Conservation (phyloP, 2,888 invertebrate species). For the Morpho achilles region DNA sequence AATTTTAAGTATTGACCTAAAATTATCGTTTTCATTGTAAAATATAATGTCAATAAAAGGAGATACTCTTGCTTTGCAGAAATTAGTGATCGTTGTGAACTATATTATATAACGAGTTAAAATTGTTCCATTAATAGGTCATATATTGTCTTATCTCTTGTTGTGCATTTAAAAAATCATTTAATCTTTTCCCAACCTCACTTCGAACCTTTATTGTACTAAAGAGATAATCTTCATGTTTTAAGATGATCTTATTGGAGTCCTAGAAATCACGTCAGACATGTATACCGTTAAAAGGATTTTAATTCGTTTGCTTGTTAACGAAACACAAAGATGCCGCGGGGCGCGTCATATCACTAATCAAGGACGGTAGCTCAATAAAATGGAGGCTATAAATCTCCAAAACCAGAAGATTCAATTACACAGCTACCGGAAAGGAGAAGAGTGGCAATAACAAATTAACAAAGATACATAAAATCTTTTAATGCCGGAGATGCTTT, state of each 20-base stretch:
- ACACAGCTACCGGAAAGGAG: conserved; percentile 71
- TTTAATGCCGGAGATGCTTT: conserved; percentile 60
- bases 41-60: too few relatives aligned
- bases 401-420: conserved; percentile 76
- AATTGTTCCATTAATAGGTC: too few relatives aligned
- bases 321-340: conserved; percentile 38
- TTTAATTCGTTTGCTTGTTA: conserved; percentile 35
- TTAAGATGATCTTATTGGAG: conserved; percentile 12
- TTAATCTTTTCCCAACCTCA: too few relatives aligned
- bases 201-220: too few relatives aligned
- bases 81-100: too few relatives aligned
- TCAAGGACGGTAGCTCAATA: conserved; percentile 69
- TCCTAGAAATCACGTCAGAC: conserved; percentile 27
- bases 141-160: too few relatives aligned
- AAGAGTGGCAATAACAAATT: conserved; percentile 76
- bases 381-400: conserved; percentile 63
- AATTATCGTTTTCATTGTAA: too few relatives aligned
- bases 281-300: conserved; percentile 28
- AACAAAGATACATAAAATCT: conserved; percentile 74
- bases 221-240: too few relatives aligned
- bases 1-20: too few relatives aligned
- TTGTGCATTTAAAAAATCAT: too few relatives aligned
- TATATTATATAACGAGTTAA: too few relatives aligned
- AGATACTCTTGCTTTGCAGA: too few relatives aligned
- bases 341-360: conserved; percentile 43